Evolutionary conservation across 2,797 vertebrate genomes (phyloP), one percentile per base, ranked within the genome.

Genomic region (Chelon labrosus): DNA sequence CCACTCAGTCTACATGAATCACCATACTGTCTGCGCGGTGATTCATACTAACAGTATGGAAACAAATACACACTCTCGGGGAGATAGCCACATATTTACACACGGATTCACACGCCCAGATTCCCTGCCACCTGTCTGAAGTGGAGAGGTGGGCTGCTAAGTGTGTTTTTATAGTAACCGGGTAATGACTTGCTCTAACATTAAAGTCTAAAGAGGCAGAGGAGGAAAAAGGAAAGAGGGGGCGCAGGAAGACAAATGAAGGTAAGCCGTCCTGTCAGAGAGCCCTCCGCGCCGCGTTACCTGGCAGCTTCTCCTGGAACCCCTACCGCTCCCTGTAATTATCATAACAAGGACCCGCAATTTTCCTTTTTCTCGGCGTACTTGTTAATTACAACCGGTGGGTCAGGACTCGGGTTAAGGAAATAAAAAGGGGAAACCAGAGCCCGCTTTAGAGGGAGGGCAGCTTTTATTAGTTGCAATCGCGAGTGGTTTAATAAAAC

Each of bases 311-410:
- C 84, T 87, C 65, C 85, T 86, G 88, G 83, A 93, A 83, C 90
- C 70, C 53, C 77, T 85, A 77, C 70, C 60, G 61, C 63, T 70
- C 50, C 9, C 82, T 56, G 38, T 92, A 91, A 93, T 94, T 93
- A 94, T 93, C 88, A 90, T 86, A 87, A 89, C 91, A 93, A 93
- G 92, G 88, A 93, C 86, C 85, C 8, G 57, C 90, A 91, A 91
- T 94, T 94, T 94, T 91, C 85, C 82, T 82, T 89, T 93, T 91
- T 86, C 84, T 89, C 88, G 85, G 88, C 90, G 69, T 90, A 92
- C 91, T 89, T 92, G 91, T 92, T 94, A 91, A 94, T 95, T 91
- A 92, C 44, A 35, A 65, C 75, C 74, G 53, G 60, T 52, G 35
- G 86, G 90, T 91, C 81, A 85, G 80, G 83, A 86, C 60, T 58